These are phyloP conservation scores for Neodiprion lecontei DNA, from an alignment of 1,140 invertebrate genomes.

Conservation along the genomic window DNA sequence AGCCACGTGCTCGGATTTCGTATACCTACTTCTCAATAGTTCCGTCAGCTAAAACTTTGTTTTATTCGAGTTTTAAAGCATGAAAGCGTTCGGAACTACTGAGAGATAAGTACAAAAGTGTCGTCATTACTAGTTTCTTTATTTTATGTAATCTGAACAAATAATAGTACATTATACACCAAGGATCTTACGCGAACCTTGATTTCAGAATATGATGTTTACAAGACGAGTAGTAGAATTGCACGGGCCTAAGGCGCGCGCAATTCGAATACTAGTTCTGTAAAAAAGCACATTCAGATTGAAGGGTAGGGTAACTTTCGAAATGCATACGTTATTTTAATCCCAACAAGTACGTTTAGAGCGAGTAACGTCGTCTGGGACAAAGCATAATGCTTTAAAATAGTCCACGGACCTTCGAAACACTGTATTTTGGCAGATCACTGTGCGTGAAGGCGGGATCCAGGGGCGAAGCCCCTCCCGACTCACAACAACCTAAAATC, in stretches of 20 bases:
- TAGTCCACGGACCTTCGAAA: neutral
- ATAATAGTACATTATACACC: neutral
- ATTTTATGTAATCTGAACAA: too few relatives aligned
- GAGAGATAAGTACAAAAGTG: too few relatives aligned
- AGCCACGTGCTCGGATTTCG: too few relatives aligned
- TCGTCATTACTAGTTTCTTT: too few relatives aligned
- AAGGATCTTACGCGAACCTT: neutral
- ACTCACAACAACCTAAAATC: neutral
- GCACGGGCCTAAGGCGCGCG: too few relatives aligned
- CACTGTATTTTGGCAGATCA: neutral
- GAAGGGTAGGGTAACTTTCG: neutral
- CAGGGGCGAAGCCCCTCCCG: neutral
- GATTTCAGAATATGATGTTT: neutral
- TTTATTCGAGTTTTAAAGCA: too few relatives aligned
- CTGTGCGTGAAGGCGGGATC: neutral
- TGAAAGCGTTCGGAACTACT: too few relatives aligned
- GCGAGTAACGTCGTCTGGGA: neutral
- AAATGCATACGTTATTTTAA: neutral
- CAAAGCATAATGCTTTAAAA: too few relatives aligned
- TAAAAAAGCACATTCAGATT: neutral
- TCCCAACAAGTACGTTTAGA: neutral
- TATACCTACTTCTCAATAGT: too few relatives aligned
- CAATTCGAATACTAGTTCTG: neutral
- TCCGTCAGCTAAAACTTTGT: too few relatives aligned
- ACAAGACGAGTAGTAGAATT: too few relatives aligned